These are phyloP conservation scores for Caracal caracal DNA, from an alignment of 2,113 vertebrate genomes.

Conservation along the genomic window DNA sequence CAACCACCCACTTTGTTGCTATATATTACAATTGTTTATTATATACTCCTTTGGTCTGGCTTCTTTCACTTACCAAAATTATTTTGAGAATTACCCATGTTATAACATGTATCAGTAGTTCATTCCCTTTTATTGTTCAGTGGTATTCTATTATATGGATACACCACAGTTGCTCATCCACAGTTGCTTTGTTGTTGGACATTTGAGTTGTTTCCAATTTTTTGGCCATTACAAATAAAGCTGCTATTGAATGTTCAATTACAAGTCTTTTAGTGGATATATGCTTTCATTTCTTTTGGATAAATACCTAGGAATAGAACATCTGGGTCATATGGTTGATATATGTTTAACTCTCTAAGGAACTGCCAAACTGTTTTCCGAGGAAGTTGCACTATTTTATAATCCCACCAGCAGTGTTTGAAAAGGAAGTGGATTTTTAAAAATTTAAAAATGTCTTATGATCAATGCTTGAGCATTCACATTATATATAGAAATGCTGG, in stretches of 20 bases:
- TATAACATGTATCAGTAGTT: not conserved
- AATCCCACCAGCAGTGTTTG: not conserved
- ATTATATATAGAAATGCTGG: not conserved
- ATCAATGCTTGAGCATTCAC: not conserved
- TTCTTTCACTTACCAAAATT: not conserved
- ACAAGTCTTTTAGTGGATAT: not conserved
- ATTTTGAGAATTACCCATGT: not conserved
- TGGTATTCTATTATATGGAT: not conserved
- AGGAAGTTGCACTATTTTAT: constrained; percentile 41
- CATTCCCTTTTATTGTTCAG: not conserved
- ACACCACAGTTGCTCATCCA: not conserved
- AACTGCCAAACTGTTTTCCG: constrained; percentile 2
- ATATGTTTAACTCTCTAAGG: not conserved
- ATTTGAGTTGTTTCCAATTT: not conserved
- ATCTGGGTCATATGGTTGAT: not conserved
- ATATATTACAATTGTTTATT: not conserved
- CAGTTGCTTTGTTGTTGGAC: not conserved
- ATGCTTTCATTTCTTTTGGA: constrained; percentile 27
- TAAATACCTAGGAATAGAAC: not conserved
- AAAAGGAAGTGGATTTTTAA: not conserved
- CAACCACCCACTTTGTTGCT: not conserved
- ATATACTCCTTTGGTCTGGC: not conserved
- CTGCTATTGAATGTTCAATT: not conserved
- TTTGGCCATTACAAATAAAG: not conserved
- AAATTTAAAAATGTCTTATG: not conserved